Conservation (phyloP, 2,113 vertebrate genomes). For the Pelmatolapia mariae region DNA sequence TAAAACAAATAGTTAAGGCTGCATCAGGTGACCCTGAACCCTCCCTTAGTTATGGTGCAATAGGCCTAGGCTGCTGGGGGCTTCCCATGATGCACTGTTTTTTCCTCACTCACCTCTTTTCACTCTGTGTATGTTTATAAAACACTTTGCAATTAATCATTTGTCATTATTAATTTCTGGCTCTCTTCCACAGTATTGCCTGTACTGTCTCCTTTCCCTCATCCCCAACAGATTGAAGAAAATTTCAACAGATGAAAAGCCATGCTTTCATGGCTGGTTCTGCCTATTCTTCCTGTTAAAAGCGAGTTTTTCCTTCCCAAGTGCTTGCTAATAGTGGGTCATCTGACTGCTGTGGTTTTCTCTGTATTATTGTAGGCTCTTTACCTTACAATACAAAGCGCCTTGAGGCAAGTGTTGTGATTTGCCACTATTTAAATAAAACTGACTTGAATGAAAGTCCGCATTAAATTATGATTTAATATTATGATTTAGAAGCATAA, state of each 20-base stretch:
- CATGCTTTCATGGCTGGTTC: fast-evolving
- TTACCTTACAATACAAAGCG: background rate
- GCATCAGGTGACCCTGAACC: too few species aligned
- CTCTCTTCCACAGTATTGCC: background rate
- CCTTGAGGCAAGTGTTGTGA: background rate
- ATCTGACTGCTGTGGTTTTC: background rate
- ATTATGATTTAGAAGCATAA: background rate
- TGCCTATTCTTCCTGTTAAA: background rate
- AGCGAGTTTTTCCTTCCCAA: background rate
- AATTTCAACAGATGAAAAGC: background rate
- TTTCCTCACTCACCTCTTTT: background rate
- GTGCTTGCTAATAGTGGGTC: background rate
- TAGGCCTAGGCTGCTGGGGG: background rate
- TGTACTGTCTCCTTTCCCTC: background rate
- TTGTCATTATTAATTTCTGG: background rate
- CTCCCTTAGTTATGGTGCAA: too few species aligned
- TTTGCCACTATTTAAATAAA: background rate
- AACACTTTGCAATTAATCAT: background rate
- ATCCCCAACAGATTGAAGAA: background rate
- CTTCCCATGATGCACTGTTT: background rate
- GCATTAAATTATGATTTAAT: background rate
- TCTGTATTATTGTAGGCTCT: background rate
- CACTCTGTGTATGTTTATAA: background rate
- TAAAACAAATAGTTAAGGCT: too few species aligned
- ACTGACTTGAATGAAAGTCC: background rate